Conservation (phyloP, 2,797 vertebrate genomes). For the Ciconia nigra region DNA sequence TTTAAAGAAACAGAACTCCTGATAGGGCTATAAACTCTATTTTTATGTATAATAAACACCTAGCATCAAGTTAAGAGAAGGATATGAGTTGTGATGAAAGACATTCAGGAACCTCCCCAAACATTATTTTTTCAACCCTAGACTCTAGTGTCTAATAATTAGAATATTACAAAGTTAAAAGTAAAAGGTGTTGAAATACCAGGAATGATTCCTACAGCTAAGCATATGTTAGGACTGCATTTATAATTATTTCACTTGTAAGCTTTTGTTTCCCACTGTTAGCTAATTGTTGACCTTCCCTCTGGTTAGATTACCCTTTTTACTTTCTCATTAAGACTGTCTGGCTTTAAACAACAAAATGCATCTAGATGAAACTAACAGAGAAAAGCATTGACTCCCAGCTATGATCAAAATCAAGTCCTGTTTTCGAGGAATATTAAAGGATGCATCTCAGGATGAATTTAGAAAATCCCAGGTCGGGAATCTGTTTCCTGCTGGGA, state of each 20-base stretch:
- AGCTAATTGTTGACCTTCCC: background rate
- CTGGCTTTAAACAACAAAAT: background rate
- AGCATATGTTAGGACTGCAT: background rate
- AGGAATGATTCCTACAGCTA: background rate
- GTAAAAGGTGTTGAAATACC: background rate
- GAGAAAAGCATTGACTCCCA: background rate
- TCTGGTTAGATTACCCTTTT: background rate
- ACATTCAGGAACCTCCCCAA: background rate
- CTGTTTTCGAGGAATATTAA: background rate
- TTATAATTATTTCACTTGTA: background rate
- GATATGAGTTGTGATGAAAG: background rate
- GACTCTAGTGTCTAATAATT: background rate
- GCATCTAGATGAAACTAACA: background rate
- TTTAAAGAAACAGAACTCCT: background rate
- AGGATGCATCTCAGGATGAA: background rate
- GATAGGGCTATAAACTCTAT: background rate
- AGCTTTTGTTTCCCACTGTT: background rate
- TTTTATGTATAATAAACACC: background rate
- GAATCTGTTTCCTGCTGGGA: background rate
- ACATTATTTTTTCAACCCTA: background rate
- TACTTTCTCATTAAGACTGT: background rate
- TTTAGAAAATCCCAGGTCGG: background rate
- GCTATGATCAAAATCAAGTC: background rate
- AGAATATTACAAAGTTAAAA: background rate
- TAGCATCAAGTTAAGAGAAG: background rate